phyloP scores from a whole-genome alignment of 2,113 vertebrate genomes.

The Turdus rufiventris region DNA sequence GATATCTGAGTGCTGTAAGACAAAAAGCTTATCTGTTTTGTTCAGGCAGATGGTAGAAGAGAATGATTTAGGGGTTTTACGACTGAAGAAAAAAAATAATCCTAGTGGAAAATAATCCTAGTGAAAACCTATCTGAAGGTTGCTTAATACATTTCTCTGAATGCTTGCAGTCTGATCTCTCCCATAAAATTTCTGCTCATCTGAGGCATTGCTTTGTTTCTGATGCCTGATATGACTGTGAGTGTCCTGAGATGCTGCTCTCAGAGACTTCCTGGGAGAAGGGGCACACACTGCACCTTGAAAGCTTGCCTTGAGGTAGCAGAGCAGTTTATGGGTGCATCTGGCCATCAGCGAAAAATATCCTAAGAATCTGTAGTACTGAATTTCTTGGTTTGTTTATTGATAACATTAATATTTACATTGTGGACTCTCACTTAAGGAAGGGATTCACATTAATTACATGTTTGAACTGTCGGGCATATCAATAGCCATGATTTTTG shows the following conservation, averaged over 20 bases:
- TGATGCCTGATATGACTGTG: background rate
- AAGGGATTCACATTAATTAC: background rate
- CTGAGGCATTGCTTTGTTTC: background rate
- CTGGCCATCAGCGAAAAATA: background rate
- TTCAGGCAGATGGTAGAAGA: constrained; percentile 17
- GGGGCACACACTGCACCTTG: rapidly evolving
- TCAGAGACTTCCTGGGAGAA: background rate
- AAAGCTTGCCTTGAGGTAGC: background rate
- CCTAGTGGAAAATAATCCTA: background rate
- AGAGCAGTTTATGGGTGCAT: background rate
- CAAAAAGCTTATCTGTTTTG: constrained; percentile 27
- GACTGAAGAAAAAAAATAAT: background rate
- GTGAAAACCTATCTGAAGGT: background rate
- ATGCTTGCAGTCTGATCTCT: background rate
- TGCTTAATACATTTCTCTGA: background rate
- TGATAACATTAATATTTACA: background rate
- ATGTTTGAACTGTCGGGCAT: background rate
- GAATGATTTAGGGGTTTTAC: background rate
- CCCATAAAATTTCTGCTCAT: background rate
- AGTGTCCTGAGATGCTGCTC: background rate
- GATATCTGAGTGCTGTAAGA: background rate
- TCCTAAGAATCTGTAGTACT: background rate
- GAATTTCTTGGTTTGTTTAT: background rate
- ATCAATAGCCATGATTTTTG: background rate
- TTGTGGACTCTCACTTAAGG: background rate